Base-by-base conservation (phyloP, 2,797 vertebrate species). In the Bovichtus diacanthus region DNA sequence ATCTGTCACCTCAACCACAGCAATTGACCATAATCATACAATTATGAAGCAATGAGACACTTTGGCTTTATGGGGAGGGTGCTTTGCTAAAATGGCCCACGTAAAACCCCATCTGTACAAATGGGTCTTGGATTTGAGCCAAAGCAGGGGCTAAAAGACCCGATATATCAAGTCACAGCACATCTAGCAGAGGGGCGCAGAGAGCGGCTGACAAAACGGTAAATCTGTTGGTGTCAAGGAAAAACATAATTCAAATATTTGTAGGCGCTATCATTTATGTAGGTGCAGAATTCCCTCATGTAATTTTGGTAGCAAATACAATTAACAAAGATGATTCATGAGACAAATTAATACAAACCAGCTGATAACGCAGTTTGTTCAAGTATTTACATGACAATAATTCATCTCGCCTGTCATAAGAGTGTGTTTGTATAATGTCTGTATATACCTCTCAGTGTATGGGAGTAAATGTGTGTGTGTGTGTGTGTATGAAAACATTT, bases 41-140 rank as follows among this genome's bases (percentile, higher is more conserved):
- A 88, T 90, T 88, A 90, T 90, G 88, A 89, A 84, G 89, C 78
- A 61, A 92, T 87, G 87, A 90, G 86, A 89, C 87, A 83, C 88
- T 91, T 85, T 83, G 79, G 80, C 90, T 92, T 93, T 91, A 91
- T 90, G 87, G 86, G 81, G 81, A 86, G 79, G 87, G 87, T 87
- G 83, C 88, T 89, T 91, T 82, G 76, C 81, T 86, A 83, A 92
- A 91, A 90, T 77, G 86, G 86, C 86, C 85, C 68, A 83, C 83
- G 87, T 93, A 91, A 91, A 91, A 91, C 71, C 71, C 91, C 89
- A 93, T 88, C 92, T 92, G 89, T 86, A 89, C 85, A 88, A 87
- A 89, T 84, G 88, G 87, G 78, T 75, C 63, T 80, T 90, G 90
- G 91, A 88, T 78, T 73, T 73, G 83, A 86, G 90, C 90, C 91